Conservation (phyloP, 2,888 invertebrate species). For the Eumerus sabulonum region DNA sequence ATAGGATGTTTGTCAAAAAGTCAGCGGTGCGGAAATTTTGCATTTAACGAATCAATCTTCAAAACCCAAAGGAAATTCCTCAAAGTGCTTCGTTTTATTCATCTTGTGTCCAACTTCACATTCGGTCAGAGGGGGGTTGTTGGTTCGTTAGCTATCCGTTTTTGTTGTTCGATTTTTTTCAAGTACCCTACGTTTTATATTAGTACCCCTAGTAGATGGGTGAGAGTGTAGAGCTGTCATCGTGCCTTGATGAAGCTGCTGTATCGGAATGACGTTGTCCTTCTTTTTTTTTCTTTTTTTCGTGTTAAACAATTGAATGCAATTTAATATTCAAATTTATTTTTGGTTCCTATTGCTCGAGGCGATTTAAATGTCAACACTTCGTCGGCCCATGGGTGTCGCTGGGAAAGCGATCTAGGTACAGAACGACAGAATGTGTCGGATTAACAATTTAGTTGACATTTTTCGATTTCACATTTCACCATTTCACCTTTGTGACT, state of each 20-base stretch:
- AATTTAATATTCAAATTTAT: conserved; percentile 68
- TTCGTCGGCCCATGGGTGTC: conserved; percentile 47
- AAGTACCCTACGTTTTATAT: conserved; percentile 3
- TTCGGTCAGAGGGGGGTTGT: conserved; percentile 59
- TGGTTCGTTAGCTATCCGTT: conserved; percentile 65
- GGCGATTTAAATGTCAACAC: conserved; percentile 67
- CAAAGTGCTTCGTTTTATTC: conserved; percentile 44
- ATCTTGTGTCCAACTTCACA: conserved; percentile 56
- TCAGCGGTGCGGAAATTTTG: conserved; percentile 54
- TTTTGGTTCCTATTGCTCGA: conserved; percentile 56
- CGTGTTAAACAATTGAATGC: conserved; percentile 58
- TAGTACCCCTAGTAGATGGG: conserved; percentile 45
- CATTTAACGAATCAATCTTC: conserved; percentile 46
- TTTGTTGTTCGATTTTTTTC: conserved; percentile 35
- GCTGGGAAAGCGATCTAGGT: conserved; percentile 2
- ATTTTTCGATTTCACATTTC: conserved; percentile 6
- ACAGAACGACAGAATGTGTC: conserved; percentile 53
- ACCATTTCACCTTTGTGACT: conserved; percentile 37
- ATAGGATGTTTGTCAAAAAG: conserved; percentile 59
- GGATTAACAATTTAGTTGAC: conserved; percentile 37
- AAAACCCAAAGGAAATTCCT: conserved; percentile 41
- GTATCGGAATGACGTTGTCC: neutral
- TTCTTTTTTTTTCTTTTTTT: conserved; percentile 21
- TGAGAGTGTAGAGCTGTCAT: conserved; percentile 49
- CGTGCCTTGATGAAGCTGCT: conserved; percentile 50